Base-by-base conservation (phyloP, 35 echinoderm and acorn worm species). In the Heliocidaris erythrogramma region DNA sequence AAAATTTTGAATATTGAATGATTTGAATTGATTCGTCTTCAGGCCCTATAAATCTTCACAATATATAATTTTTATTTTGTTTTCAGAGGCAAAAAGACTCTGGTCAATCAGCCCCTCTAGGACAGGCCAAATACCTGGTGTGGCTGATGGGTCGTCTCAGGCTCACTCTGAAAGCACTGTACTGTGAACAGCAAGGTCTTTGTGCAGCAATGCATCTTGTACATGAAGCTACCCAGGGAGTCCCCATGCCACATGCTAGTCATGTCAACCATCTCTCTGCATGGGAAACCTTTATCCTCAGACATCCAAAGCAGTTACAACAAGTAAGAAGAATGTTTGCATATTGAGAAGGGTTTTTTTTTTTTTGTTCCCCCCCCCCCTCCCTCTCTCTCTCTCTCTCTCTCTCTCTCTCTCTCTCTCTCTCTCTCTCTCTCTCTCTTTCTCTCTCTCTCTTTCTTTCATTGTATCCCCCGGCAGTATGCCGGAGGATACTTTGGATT, bases 301-400 rank as follows among this genome's bases (percentile, higher is more conserved):
- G 95, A 59, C 93, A 96, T 96, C 86, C 95, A 24, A 52, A 96
- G 9, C 93, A 94, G 35, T 60, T 94, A 48, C 69, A 96, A 89
- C 85, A 88, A 32, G 95, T 96, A 49, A 94, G 52, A 84, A 9
- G 9, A 13, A 18, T 7, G 21, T n/a, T 27, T 78, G 35, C 35
- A 42, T 42, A 42, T 42, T 42, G 3, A 42, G 35, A 42, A 3
- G 35, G 35, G 35, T 42, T 42, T 42, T 42, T 42, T 42, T 42
- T 42, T 42, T 42, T 42, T 42, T 3, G 0, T 3, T 42, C 35
- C 3, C 35, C 3, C 35, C 3, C 35, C 3, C 35, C 3, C 35
- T 42, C 35, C 1, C 35, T 42, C 35, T 42, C 35, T 42, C 35
- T 42, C 35, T 42, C 35, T 42, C 35, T n/a, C n/a, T n/a, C n/a